Conservation (phyloP, 1,140 invertebrate genomes). For the Sitophilus oryzae region DNA sequence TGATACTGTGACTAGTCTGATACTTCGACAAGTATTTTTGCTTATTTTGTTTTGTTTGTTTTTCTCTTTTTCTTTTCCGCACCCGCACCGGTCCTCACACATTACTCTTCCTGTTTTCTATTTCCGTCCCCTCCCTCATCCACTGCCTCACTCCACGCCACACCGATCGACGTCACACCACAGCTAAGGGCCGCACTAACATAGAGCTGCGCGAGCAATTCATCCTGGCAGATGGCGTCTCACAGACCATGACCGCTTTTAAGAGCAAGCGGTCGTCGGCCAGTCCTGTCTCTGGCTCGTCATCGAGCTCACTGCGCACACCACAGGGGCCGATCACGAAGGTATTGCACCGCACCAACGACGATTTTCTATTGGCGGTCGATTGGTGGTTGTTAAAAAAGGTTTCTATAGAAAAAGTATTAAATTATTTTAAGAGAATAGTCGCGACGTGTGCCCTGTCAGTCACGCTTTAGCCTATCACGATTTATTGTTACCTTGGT, state of each 20-base stretch:
- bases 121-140: conserved; percentile 21
- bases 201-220: conserved; percentile 98
- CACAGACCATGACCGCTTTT: conserved; percentile 96
- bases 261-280: conserved; percentile 80
- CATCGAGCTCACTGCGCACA: conserved; percentile 59
- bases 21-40: conserved; percentile 24
- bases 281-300: conserved; percentile 60
- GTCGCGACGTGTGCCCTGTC: no score
- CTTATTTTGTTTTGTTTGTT: conserved; percentile 43
- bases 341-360: conserved; percentile 51
- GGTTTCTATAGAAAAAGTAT: no score
- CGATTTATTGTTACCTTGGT: no score
- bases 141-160: conserved; percentile 18
- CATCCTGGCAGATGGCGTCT: conserved; percentile 94
- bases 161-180: conserved; percentile 46
- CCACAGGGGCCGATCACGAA: conserved; percentile 86
- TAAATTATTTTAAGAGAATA: no score
- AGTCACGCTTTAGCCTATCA: no score
- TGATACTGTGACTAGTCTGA: conserved; percentile 3
- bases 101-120: conserved; percentile 5
- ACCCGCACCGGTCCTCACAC: conserved; percentile 2
- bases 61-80: conserved; percentile 28
- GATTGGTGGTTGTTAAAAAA: no score
- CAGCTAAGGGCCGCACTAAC: conserved; percentile 99
- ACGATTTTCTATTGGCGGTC: no score